A percentile compares a stretch with the other conserved stretches of the same genome.
Conservation (phyloP, 2,113 vertebrate genomes). For the Apteryx mantelli region DNA sequence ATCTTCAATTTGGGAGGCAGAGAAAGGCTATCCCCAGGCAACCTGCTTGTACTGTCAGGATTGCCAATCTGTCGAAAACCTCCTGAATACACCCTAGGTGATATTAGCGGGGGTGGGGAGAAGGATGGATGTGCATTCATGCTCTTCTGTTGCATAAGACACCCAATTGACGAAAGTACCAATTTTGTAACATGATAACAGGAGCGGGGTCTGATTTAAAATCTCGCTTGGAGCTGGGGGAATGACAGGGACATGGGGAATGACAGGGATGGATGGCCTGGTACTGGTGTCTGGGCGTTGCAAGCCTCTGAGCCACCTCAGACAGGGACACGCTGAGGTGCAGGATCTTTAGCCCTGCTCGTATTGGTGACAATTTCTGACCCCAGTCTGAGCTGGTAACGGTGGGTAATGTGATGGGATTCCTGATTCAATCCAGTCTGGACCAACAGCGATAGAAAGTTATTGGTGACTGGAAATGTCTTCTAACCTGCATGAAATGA, state of each 20-base stretch:
- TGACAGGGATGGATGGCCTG: background rate
- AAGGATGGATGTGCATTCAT: background rate
- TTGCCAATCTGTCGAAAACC: background rate
- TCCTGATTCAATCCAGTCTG: background rate
- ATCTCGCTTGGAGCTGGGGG: background rate
- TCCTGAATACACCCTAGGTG: background rate
- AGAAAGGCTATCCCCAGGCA: background rate
- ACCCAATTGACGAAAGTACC: accelerated
- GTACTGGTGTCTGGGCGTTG: background rate
- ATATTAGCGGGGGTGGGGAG: accelerated
- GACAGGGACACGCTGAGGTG: accelerated
- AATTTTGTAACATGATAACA: background rate
- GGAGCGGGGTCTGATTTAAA: background rate
- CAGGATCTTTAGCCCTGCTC: background rate
- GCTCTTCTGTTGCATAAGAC: background rate
- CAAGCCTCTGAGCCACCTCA: background rate
- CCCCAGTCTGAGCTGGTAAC: background rate
- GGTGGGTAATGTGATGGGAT: background rate
- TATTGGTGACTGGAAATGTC: background rate
- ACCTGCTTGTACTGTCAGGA: background rate
- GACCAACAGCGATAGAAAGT: background rate
- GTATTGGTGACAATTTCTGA: background rate
- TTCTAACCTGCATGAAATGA: background rate
- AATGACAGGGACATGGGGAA: accelerated
- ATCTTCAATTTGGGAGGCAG: background rate